Evolutionary conservation across 2,888 invertebrate species (phyloP).

Genomic region (Plusia festucae): DNA sequence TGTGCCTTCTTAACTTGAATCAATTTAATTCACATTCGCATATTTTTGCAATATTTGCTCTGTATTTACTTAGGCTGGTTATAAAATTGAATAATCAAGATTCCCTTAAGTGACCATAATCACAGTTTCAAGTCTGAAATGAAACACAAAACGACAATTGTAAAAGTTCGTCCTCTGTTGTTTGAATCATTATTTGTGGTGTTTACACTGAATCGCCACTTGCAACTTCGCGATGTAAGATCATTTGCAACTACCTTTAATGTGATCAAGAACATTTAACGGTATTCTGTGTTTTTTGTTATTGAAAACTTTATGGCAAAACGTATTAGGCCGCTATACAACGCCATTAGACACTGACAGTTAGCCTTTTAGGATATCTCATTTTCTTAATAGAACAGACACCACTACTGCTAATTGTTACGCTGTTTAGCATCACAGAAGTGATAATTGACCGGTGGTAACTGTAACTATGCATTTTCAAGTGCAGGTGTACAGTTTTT

Average conservation of each 20-base stretch:
- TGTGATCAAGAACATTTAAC: slow-evolving; percentile 31
- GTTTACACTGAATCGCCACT: slow-evolving; percentile 22
- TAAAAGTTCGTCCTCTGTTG: slow-evolving; percentile 30
- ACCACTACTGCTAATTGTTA: slow-evolving; percentile 62
- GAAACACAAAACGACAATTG: slow-evolving; percentile 37
- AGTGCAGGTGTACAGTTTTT: slow-evolving; percentile 79
- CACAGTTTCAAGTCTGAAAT: slow-evolving; percentile 43
- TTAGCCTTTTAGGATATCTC: slow-evolving; percentile 40
- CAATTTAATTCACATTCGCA: slow-evolving; percentile 71
- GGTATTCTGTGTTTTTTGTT: slow-evolving; percentile 20
- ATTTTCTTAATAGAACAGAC: slow-evolving; percentile 41
- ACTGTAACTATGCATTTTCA: slow-evolving; percentile 67
- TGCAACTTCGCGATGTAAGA: slow-evolving; percentile 14
- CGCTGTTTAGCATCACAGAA: slow-evolving; percentile 63
- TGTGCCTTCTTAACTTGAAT: slow-evolving; percentile 70
- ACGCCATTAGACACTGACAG: slow-evolving; percentile 32
- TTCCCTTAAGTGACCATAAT: slow-evolving; percentile 42
- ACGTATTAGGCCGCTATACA: slow-evolving; percentile 36
- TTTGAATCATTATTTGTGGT: slow-evolving; percentile 41
- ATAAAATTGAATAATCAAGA: slow-evolving; percentile 40
- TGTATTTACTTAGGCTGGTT: slow-evolving; percentile 39
- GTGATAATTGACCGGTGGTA: slow-evolving; percentile 72
- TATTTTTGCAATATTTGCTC: slow-evolving; percentile 60
- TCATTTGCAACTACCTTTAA: slow-evolving; percentile 38
- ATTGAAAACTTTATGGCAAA: slow-evolving; percentile 27